These are phyloP conservation scores for Laterallus jamaicensis DNA, from an alignment of 2,113 vertebrate genomes.

Conservation along the genomic window DNA sequence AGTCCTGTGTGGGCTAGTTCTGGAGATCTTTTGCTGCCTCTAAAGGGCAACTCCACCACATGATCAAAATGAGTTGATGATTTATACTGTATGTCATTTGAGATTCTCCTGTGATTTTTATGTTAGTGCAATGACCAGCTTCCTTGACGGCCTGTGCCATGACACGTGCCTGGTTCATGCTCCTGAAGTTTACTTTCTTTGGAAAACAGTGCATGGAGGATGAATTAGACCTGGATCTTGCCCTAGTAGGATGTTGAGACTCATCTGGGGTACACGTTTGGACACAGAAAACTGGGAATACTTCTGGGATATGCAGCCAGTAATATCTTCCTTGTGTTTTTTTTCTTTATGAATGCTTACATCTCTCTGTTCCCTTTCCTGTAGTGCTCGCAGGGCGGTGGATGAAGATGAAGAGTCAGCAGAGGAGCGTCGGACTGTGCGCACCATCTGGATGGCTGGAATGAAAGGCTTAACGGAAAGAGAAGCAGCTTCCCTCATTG, in stretches of 20 bases:
- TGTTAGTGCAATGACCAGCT: background rate
- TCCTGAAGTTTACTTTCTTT: background rate
- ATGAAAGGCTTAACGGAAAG: constrained; percentile 86
- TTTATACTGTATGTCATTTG: background rate
- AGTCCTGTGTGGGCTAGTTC: background rate
- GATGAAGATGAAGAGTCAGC: constrained; percentile 92
- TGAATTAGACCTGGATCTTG: background rate
- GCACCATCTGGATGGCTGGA: constrained; percentile 86
- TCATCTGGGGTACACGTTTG: background rate
- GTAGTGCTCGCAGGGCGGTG: constrained; percentile 82
- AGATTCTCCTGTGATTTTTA: background rate
- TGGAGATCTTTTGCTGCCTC: background rate
- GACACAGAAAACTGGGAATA: background rate
- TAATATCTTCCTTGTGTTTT: background rate
- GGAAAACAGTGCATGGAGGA: background rate
- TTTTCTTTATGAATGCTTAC: background rate
- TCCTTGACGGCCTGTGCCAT: background rate
- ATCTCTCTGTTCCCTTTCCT: background rate
- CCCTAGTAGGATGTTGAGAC: background rate
- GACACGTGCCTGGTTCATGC: background rate
- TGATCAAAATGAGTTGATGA: background rate
- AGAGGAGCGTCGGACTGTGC: constrained; percentile 83
- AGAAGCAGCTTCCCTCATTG: constrained; percentile 87
- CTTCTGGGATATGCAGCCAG: background rate
- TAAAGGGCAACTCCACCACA: background rate